Conservation (phyloP, 2,888 invertebrate species). For the Alentia gelatinosa region DNA sequence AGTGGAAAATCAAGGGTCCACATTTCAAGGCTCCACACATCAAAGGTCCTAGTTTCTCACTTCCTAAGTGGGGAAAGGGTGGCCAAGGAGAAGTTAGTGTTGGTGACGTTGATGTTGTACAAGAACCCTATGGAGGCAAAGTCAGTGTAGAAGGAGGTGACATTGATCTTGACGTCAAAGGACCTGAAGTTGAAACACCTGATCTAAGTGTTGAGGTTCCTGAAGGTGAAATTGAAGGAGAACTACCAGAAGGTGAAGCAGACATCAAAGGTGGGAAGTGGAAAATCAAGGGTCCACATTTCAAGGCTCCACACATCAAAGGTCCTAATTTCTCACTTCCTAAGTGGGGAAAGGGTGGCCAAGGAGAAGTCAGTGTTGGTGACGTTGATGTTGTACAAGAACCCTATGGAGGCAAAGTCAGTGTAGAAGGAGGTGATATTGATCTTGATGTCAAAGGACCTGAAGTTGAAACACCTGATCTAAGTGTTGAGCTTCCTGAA, state of each 20-base stretch:
- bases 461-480: neutral
- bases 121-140: conserved; percentile 19
- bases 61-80: neutral
- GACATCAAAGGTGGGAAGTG: neutral
- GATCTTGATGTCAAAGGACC: conserved; percentile 4
- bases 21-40: conserved; percentile 19
- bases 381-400: conserved; percentile 40
- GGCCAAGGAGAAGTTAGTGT: conserved; percentile 22
- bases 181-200: neutral
- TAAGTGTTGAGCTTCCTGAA: neutral
- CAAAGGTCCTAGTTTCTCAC: conserved; percentile 46
- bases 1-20: neutral
- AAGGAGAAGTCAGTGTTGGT: conserved; percentile 44
- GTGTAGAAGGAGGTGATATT: neutral
- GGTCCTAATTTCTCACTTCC: conserved; percentile 28
- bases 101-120: conserved; percentile 44
- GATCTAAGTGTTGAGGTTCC: neutral
- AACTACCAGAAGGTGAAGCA: neutral
- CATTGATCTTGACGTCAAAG: conserved; percentile 1
- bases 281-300: conserved; percentile 2
- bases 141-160: conserved; percentile 39
- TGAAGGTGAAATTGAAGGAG: neutral
- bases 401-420: conserved; percentile 18
- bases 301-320: conserved; percentile 16
- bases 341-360: neutral